Evolutionary conservation across 2,888 invertebrate species (phyloP).

Genomic region (Cabera pusaria): DNA sequence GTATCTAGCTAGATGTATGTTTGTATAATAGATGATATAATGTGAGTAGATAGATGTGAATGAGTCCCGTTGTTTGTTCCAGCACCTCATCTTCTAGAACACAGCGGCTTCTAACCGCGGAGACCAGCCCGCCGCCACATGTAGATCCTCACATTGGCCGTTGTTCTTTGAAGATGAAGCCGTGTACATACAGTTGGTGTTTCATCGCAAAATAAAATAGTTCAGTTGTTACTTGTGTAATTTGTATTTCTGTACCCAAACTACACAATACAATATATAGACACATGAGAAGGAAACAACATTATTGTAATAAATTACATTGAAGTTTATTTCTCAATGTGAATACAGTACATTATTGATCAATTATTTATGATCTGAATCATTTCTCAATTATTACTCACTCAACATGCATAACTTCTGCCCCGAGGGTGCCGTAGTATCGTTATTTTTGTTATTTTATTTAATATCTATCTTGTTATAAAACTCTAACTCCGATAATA

Average conservation of each 20-base stretch:
- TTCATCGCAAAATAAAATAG: constrained; percentile 10
- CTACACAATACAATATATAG: too few species aligned
- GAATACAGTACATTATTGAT: constrained; percentile 80
- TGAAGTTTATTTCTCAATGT: constrained; percentile 80
- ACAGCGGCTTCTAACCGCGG: constrained; percentile 54
- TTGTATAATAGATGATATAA: too few species aligned
- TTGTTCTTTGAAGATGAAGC: too few species aligned
- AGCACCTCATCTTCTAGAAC: constrained; percentile 72
- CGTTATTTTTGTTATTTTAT: constrained; percentile 49
- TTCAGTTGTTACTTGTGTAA: not conserved
- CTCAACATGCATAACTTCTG: constrained; percentile 72
- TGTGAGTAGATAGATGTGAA: too few species aligned
- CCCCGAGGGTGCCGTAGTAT: constrained; percentile 55
- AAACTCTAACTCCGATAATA: constrained; percentile 76
- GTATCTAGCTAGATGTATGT: too few species aligned
- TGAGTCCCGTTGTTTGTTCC: too few species aligned
- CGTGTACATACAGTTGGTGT: constrained; percentile 8
- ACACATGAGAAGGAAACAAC: constrained; percentile 43
- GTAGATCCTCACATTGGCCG: too few species aligned
- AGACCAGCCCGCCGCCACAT: too few species aligned
- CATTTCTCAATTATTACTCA: constrained; percentile 73
- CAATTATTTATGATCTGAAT: constrained; percentile 63
- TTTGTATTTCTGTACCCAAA: constrained; percentile 8
- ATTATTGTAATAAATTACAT: constrained; percentile 78
- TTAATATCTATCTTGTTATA: constrained; percentile 68